Conservation (phyloP, 2,113 vertebrate genomes). For the Cichladusa arquata region DNA sequence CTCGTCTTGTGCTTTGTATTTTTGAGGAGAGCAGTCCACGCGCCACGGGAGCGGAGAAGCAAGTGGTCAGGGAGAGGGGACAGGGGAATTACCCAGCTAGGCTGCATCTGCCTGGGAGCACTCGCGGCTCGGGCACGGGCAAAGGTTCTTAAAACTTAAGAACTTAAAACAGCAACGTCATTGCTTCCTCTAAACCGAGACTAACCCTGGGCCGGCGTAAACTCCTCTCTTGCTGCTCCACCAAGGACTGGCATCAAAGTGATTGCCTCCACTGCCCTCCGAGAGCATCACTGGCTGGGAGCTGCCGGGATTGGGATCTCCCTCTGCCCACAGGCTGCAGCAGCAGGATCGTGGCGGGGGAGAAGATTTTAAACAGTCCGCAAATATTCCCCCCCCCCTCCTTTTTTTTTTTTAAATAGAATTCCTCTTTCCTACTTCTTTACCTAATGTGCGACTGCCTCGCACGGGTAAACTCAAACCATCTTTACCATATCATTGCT, state of each 20-base stretch:
- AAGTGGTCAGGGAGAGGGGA: background rate
- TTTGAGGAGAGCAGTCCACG: background rate
- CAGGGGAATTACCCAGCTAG: background rate
- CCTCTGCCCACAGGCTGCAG: background rate
- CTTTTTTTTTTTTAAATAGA: background rate
- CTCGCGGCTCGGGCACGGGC: background rate
- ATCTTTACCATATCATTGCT: background rate
- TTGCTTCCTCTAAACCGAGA: background rate
- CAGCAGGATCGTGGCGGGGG: background rate
- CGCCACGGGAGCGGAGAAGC: background rate
- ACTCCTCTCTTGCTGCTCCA: background rate
- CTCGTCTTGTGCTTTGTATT: background rate
- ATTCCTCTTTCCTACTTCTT: background rate
- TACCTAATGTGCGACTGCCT: background rate
- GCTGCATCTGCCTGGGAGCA: background rate
- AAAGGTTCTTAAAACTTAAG: background rate
- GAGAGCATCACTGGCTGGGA: background rate
- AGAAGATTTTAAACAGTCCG: background rate
- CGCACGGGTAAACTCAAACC: background rate
- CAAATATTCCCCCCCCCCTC: background rate
- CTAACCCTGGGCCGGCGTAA: background rate
- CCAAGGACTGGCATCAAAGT: background rate
- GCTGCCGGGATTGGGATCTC: background rate
- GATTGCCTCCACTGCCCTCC: background rate
- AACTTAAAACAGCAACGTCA: background rate